phyloP scores from a whole-genome alignment of 2,797 vertebrate species.

The Sarcophilus harrisii region DNA sequence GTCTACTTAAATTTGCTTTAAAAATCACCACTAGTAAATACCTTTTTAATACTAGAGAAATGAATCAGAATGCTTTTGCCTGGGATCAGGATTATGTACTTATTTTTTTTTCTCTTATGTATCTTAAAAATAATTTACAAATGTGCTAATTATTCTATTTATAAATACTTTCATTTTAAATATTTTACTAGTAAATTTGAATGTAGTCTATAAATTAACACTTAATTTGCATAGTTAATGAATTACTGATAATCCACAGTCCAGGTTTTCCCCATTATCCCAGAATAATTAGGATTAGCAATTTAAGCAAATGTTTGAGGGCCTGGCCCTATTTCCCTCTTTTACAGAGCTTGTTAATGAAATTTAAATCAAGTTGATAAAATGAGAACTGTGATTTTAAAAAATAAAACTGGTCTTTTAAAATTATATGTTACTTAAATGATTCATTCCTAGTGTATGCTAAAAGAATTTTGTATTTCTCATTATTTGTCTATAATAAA shows the following conservation, averaged over 20 bases:
- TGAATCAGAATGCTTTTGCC: neutral
- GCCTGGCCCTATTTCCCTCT: neutral
- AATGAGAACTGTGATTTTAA: neutral
- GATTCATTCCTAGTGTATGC: neutral
- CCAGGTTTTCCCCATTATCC: neutral
- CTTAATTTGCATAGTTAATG: constrained; percentile 21
- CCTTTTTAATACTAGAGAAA: neutral
- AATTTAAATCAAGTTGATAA: constrained; percentile 11
- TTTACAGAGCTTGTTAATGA: constrained; percentile 1
- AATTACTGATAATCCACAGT: constrained; percentile 19
- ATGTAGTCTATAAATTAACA: constrained; percentile 24
- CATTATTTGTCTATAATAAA: constrained; percentile 15
- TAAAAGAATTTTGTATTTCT: constrained; percentile 8
- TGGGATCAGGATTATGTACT: neutral
- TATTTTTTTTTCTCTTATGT: neutral
- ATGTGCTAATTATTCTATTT: constrained; percentile 24
- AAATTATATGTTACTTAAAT: neutral
- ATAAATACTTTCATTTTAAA: constrained; percentile 22
- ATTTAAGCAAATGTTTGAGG: constrained; percentile 38
- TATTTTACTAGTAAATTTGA: constrained; percentile 20
- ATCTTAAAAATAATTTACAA: neutral
- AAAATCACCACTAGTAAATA: neutral
- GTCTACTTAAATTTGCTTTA: neutral
- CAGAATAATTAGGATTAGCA: neutral
- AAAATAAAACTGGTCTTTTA: neutral